Percentiles rank a stretch among this genome's conserved stretches.
Evolutionary conservation across 2,797 vertebrate genomes (phyloP).

Genomic region (Coendou prehensilis): DNA sequence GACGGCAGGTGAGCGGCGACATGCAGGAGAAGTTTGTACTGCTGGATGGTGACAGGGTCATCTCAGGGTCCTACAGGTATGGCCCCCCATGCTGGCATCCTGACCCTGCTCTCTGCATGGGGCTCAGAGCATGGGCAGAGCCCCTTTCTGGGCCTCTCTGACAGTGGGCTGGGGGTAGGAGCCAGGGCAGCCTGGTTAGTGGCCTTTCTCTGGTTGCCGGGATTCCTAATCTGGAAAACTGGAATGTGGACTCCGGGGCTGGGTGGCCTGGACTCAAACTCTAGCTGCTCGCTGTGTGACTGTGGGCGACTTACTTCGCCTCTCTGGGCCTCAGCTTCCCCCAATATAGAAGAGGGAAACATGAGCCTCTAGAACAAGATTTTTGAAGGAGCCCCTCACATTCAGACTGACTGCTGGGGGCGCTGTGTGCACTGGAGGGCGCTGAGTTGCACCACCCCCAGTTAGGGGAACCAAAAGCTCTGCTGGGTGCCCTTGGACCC

Average conservation of each 20-base stretch:
- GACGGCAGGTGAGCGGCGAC: slow-evolving; percentile 91
- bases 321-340: background rate
- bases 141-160: background rate
- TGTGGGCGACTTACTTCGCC: background rate
- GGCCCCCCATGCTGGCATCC: background rate
- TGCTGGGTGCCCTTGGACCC: too few relatives aligned
- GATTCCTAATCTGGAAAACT: background rate
- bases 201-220: background rate
- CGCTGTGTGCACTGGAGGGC: background rate
- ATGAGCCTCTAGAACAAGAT: background rate
- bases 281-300: background rate
- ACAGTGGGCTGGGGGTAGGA: background rate
- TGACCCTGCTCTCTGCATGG: background rate
- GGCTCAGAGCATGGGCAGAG: background rate
- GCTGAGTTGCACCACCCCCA: too few relatives aligned
- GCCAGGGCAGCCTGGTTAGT: background rate
- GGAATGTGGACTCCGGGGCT: background rate
- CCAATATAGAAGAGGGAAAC: too few relatives aligned
- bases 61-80: slow-evolving; percentile 95
- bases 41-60: slow-evolving; percentile 92
- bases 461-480: too few relatives aligned
- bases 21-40: slow-evolving; percentile 94
- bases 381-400: rapidly evolving
- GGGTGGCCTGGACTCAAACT: background rate
- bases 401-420: background rate